phyloP scores from a whole-genome alignment of 2,113 vertebrate species.

The Salminus brasiliensis region DNA sequence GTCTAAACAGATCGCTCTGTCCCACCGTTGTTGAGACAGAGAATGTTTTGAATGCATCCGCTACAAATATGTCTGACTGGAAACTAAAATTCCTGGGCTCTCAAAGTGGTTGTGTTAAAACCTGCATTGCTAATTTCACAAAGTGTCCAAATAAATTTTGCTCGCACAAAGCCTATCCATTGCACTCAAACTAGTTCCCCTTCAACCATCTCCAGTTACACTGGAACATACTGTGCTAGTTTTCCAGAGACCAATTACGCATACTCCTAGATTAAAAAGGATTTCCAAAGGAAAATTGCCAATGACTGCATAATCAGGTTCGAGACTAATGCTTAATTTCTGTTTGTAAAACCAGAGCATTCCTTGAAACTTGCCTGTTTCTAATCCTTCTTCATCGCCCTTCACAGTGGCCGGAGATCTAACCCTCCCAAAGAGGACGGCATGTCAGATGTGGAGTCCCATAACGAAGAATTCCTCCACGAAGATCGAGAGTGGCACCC shows the following conservation, averaged over 20 bases:
- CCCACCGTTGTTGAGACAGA: slow-evolving; percentile 48
- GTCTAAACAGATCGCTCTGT: slow-evolving; percentile 32
- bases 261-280: slow-evolving; percentile 9
- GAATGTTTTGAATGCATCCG: slow-evolving; percentile 38
- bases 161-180: slow-evolving; percentile 1
- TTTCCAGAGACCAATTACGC: slow-evolving; percentile 22
- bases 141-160: background rate
- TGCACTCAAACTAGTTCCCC: background rate
- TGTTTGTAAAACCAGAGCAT: background rate
- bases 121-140: background rate
- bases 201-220: background rate
- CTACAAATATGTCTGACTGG: background rate
- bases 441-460: slow-evolving; percentile 31
- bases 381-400: background rate
- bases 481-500: slow-evolving; percentile 62
- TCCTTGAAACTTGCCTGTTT: background rate
- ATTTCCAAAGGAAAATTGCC: slow-evolving; percentile 27
- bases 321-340: background rate
- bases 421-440: background rate
- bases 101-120: background rate
- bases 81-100: slow-evolving; percentile 5
- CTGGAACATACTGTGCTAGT: background rate
- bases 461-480: slow-evolving; percentile 70
- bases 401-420: slow-evolving; percentile 47
- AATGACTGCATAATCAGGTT: background rate